Evolutionary conservation across 2,888 invertebrate genomes (phyloP), one percentile per base, ranked within the genome.

Genomic region (Drosophila seclusa): DNA sequence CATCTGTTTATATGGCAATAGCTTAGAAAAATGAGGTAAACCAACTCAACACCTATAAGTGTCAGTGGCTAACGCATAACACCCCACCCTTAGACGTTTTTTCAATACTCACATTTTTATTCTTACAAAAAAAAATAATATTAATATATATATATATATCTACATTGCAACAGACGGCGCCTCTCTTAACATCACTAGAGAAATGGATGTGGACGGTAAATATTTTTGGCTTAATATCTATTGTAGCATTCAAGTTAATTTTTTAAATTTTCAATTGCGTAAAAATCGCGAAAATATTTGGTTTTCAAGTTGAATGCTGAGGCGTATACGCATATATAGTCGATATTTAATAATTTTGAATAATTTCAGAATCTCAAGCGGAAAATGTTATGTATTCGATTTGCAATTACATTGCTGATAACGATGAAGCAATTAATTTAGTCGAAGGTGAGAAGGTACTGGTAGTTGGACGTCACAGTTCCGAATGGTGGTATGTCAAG

Each of bases 401-500:
- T 60, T 96, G 96, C 90, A 96, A 96, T 5, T 98, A 97, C 90
- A 95, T 96, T 42, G 97, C 98, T 29, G 98, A 98, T 93, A 96
- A 96, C 50, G 96, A 97, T 77, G 97, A 98, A 92, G 97, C 97
- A 2, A 96, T 98, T 75, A 97, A 97, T 91, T 94, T 98, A 59
- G 97, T 98, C 0, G 98, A 98, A 94, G 98, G 98, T 76, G 98
- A 98, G 94, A 95, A 96, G 83, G 96, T 98, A 10, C 97, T 97
- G 84, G 96, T 98, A 38, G 93, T 97, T 69, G 97, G 96, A 93
- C 96, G 96, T 61, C 96, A 96, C 58, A 97, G 97, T 92, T 95
- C 96, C 61, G 98, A 98, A 91, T 98, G 98, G 98, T 98, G 98
- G 98, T 97, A 96, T 90, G 97, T 98, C 0, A 96, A 96, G 84